These are phyloP conservation scores for Matsumurasca onukii DNA, from an alignment of 1,140 invertebrate genomes.

Conservation along the genomic window DNA sequence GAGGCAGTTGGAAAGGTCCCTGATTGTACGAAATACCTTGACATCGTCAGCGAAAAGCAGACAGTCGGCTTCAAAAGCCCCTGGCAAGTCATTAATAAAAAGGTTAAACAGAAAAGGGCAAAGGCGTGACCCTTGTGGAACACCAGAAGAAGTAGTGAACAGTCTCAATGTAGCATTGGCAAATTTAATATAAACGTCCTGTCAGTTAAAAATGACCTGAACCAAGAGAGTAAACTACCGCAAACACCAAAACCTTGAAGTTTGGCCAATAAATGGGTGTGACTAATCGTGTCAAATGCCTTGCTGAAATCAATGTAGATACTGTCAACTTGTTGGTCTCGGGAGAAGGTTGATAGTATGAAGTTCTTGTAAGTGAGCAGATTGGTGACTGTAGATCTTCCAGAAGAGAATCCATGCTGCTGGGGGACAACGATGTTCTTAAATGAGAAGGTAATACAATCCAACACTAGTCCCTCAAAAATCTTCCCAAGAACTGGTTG, in stretches of 20 bases:
- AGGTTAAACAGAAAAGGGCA: too few relatives aligned
- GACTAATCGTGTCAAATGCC: background rate
- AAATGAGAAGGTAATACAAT: background rate
- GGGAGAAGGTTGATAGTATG: background rate
- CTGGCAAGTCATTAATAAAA: too few relatives aligned
- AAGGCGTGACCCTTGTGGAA: too few relatives aligned
- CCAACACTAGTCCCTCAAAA: background rate
- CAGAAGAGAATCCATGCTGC: background rate
- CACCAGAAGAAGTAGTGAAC: too few relatives aligned
- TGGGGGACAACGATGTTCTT: background rate
- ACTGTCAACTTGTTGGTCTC: background rate
- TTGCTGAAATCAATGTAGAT: background rate
- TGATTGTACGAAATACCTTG: too few relatives aligned
- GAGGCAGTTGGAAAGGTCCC: too few relatives aligned
- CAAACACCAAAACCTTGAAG: background rate
- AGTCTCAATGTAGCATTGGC: too few relatives aligned
- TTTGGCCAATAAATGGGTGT: background rate
- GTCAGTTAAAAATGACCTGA: too few relatives aligned
- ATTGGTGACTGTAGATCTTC: background rate
- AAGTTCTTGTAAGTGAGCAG: background rate
- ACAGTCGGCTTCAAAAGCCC: too few relatives aligned
- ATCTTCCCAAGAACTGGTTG: background rate
- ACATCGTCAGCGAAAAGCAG: too few relatives aligned
- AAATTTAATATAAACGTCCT: too few relatives aligned
- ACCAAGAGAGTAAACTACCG: too few relatives aligned